Evolutionary conservation across 2,888 invertebrate genomes (phyloP), one percentile per base, ranked within the genome.

Genomic region (Catocala fraxini): DNA sequence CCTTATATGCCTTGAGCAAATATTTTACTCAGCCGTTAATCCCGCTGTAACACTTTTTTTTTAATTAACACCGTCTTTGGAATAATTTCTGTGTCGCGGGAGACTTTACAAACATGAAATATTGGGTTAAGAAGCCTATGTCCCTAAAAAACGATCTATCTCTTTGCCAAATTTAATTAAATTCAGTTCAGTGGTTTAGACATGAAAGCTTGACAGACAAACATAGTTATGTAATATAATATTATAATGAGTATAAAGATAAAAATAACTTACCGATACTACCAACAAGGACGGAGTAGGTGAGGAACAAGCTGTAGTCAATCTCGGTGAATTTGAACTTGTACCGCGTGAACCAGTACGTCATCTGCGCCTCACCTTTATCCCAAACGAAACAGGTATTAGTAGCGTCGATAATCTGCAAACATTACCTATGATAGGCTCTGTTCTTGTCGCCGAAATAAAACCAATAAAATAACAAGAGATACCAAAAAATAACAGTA

Each of bases 301-400:
- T 95, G 68, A 93, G 89, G 85, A 95, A 95, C 77, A 95, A 86
- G 78, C 95, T 95, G 90, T 93, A 95, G 84, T 95, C 95, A 39
- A 95, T 92, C 75, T 95, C 94, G 74, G 94, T 95, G 95, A 95
- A 96, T 73, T 94, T 92, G 87, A 94, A 95, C 83, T 93, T 93
- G 86, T 92, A 93, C 73, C 95, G 91, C 1, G 94, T 93, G 83
- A 95, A 95, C 86, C 95, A 92, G 85, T 94, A 95, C 48, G 95
- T 94, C 83, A 95, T 92, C 85, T 94, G 95, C 82, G 91, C 89
- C 91, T 95, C 95, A 85, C 95, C 95, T 94, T 88, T 84, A 88
- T 82, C 80, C 84, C 86, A 90, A 91, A 92, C 67, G 86, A 91
- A 89, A 91, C 84, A 89, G 86, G 86, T 83, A 90, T 91, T 91